Base-by-base conservation (phyloP, 2,113 vertebrate genomes). In the Xiphophorus couchianus region DNA sequence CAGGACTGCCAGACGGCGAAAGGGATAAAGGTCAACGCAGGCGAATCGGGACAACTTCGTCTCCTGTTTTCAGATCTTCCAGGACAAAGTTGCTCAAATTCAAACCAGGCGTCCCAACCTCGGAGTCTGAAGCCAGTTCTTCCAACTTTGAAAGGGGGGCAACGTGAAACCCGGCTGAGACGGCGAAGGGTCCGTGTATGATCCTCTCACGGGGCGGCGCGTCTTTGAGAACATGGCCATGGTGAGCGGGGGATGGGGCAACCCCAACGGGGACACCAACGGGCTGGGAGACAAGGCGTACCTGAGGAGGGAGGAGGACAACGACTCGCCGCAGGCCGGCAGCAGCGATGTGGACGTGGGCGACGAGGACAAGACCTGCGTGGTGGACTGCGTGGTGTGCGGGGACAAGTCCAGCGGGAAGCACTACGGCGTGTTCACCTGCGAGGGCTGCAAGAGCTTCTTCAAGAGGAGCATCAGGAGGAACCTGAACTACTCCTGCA, bases 391-490 rank as follows among this genome's bases (percentile, higher is more conserved):
- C 1, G 96, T 95, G 84, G 97, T 98, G 73, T 97, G 97, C n/a
- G 96, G 97, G 35, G 97, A 97, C 94, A 96, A 97, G 88, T 97
- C 96, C 81, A 97, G 96, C 1, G 97, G 96, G 30, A 98, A 98
- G 51, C 97, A 98, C 75, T 98, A 98, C 70, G 97, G 97, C 0
- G 97, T 97, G 72, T 98, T 97, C 93, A 98, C 97, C 90, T 98
- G 97, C 37, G 97, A 98, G 88, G 97, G 97, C 75, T 98, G 97
- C 93, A 98, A 98, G 94, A 98, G 97, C 94, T 98, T 98, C 94
- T 98, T 98, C 88, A 98, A 98, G 89, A 94, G 97, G 82, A 98
- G 97, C 95, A 96, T 98, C 92, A 91, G 97, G 28, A 93, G 97
- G 33, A 98, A 96, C 92, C 96, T 98, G 79, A 98, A 93, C 93